These are phyloP conservation scores for Aulostomus chinensis DNA, from an alignment of 2,797 vertebrate genomes.

Conservation along the genomic window DNA sequence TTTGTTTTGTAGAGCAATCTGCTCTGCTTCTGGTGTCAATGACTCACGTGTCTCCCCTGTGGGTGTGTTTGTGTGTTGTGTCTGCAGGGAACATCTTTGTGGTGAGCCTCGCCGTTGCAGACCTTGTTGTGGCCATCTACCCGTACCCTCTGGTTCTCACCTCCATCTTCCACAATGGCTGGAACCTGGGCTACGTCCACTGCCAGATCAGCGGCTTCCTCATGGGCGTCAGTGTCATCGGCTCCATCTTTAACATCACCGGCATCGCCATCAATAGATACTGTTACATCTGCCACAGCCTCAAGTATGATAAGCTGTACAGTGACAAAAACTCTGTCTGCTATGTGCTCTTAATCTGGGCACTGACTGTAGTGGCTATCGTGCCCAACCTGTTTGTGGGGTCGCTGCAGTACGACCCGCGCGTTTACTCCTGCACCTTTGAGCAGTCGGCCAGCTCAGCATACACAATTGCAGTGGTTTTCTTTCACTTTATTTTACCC, in stretches of 20 bases:
- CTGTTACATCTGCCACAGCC: slow-evolving; percentile 97
- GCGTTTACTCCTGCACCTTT: slow-evolving; percentile 95
- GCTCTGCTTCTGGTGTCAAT: slow-evolving; percentile 13
- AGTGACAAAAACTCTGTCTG: slow-evolving; percentile 91
- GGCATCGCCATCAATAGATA: slow-evolving; percentile 97
- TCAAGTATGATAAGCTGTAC: slow-evolving; percentile 92
- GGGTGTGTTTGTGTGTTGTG: slow-evolving; percentile 28
- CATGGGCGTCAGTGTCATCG: slow-evolving; percentile 95
- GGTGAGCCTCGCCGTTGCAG: slow-evolving; percentile 94
- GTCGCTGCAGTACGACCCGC: slow-evolving; percentile 91
- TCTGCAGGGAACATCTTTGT: slow-evolving; percentile 94
- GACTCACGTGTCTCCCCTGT: slow-evolving; percentile 28
- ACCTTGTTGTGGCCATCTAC: slow-evolving; percentile 95
- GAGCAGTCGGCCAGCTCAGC: slow-evolving; percentile 89
- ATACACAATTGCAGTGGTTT: slow-evolving; percentile 93
- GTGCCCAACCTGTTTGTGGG: slow-evolving; percentile 92
- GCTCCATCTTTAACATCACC: slow-evolving; percentile 97
- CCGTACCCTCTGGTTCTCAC: slow-evolving; percentile 94
- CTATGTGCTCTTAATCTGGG: slow-evolving; percentile 92
- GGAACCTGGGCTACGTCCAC: slow-evolving; percentile 91
- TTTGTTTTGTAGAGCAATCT: slow-evolving; percentile 9
- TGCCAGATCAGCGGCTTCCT: slow-evolving; percentile 96
- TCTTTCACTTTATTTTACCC: slow-evolving; percentile 90
- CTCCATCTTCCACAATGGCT: slow-evolving; percentile 92
- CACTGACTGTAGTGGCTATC: slow-evolving; percentile 89